phyloP scores from a whole-genome alignment of 2,797 vertebrate genomes.

The Selene dorsalis region DNA sequence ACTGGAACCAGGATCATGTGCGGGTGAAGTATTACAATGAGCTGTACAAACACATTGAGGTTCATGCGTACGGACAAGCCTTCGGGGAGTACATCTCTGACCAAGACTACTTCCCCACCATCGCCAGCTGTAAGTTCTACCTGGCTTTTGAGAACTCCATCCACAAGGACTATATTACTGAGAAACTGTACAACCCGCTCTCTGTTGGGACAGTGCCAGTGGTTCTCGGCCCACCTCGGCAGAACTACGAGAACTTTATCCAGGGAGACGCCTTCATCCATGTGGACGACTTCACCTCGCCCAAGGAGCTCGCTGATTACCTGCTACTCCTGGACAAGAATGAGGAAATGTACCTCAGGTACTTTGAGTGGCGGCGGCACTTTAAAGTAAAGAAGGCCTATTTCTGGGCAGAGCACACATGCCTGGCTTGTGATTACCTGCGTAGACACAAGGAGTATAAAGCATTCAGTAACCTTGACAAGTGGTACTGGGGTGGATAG shows the following conservation, averaged over 20 bases:
- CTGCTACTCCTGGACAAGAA: conserved; percentile 96
- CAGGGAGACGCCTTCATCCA: conserved; percentile 97
- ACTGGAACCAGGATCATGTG: conserved; percentile 96
- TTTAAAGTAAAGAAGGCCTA: conserved; percentile 94
- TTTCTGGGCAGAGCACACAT: conserved; percentile 98
- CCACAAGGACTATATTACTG: conserved; percentile 98
- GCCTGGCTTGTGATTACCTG: conserved; percentile 94
- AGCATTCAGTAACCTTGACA: conserved; percentile 93
- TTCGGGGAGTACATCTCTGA: conserved; percentile 94
- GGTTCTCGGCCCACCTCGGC: conserved; percentile 92
- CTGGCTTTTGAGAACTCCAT: conserved; percentile 98
- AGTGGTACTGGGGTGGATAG: conserved; percentile 97
- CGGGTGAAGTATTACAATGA: conserved; percentile 98
- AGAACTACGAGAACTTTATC: conserved; percentile 98
- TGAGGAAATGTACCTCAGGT: conserved; percentile 93
- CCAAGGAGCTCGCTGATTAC: conserved; percentile 95
- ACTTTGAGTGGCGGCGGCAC: conserved; percentile 96
- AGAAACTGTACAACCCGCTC: conserved; percentile 97
- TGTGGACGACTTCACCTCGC: conserved; percentile 94
- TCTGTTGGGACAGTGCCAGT: conserved; percentile 95
- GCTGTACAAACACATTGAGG: conserved; percentile 95
- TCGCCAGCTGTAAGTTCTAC: conserved; percentile 97
- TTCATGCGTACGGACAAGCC: conserved; percentile 94
- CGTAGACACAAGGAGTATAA: conserved; percentile 96
- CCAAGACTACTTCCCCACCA: conserved; percentile 94